Percentiles rank a stretch among this genome's conserved stretches.
Conservation (phyloP, 1,140 invertebrate genomes). For the Metaphire vulgaris region DNA sequence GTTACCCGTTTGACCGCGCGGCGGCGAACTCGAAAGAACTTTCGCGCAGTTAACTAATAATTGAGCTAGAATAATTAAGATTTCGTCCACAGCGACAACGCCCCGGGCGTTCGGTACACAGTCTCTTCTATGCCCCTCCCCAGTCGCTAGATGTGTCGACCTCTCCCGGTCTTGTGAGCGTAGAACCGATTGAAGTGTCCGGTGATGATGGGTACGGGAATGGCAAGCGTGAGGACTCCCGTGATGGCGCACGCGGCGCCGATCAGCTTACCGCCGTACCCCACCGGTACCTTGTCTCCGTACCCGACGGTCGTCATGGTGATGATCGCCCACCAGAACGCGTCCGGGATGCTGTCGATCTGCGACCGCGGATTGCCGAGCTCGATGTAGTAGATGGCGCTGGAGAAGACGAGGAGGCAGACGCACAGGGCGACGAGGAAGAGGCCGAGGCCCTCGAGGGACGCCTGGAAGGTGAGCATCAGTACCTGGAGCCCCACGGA, state of each 20-base stretch:
- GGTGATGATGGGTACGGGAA: conserved; percentile 95
- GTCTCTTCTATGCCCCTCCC: too few relatives aligned
- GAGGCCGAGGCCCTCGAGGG: conserved; percentile 46
- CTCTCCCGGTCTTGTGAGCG: conserved; percentile 55
- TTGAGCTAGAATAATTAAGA: too few relatives aligned
- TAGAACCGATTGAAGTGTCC: conserved; percentile 99
- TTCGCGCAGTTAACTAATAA: too few relatives aligned
- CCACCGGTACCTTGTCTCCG: conserved; percentile 57
- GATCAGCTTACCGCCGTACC: conserved; percentile 77
- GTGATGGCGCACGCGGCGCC: conserved; percentile 90
- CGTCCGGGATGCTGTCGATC: conserved; percentile 78
- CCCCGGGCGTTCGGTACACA: too few relatives aligned
- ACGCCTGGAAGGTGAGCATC: conserved; percentile 54
- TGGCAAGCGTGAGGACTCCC: conserved; percentile 90
- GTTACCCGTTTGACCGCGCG: too few relatives aligned
- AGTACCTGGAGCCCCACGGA: conserved; percentile 55
- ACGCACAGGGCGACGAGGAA: conserved; percentile 50
- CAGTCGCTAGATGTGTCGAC: conserved; percentile 22
- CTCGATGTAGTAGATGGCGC: conserved; percentile 51
- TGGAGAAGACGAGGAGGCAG: conserved; percentile 49
- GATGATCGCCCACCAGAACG: conserved; percentile 96
- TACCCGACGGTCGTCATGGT: conserved; percentile 99
- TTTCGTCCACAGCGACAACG: too few relatives aligned
- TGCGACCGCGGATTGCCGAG: conserved; percentile 42
- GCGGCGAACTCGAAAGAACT: too few relatives aligned